Evolutionary conservation across 2,797 vertebrate species (phyloP).

Genomic region (Pseudochirops corinnae): DNA sequence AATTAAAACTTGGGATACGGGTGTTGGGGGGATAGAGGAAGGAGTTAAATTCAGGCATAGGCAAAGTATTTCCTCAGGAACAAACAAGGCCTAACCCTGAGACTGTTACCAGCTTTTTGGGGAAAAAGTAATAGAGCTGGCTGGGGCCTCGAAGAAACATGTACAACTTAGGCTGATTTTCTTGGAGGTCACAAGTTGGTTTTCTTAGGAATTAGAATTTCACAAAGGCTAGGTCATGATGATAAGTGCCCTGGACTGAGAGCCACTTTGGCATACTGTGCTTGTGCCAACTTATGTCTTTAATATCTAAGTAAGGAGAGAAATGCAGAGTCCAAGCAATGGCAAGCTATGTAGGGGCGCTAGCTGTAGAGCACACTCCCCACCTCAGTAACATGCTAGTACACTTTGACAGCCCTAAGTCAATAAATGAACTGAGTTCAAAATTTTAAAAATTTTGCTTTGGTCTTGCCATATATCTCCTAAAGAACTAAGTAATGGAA

Average conservation of each 20-base stretch:
- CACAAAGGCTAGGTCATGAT: not conserved
- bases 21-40: not conserved
- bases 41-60: not conserved
- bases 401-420: no score
- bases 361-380: no score
- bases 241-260: not conserved
- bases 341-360: no score
- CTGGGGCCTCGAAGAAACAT: not conserved
- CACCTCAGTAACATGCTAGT: no score
- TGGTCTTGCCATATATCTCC: no score
- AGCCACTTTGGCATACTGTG: not conserved
- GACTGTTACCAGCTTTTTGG: not conserved
- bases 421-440: no score
- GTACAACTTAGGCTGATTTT: not conserved
- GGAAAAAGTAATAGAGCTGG: slow-evolving; percentile 8
- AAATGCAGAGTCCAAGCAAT: no score
- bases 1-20: not conserved
- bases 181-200: slow-evolving; percentile 2
- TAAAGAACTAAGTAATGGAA: no score
- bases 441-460: no score
- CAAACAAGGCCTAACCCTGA: not conserved
- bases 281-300: no score
- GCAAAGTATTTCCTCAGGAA: not conserved
- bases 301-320: no score
- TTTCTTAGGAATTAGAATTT: slow-evolving; percentile 37